These are phyloP conservation scores for Stenodera caucasica DNA, from an alignment of 2,888 invertebrate genomes.

Conservation along the genomic window DNA sequence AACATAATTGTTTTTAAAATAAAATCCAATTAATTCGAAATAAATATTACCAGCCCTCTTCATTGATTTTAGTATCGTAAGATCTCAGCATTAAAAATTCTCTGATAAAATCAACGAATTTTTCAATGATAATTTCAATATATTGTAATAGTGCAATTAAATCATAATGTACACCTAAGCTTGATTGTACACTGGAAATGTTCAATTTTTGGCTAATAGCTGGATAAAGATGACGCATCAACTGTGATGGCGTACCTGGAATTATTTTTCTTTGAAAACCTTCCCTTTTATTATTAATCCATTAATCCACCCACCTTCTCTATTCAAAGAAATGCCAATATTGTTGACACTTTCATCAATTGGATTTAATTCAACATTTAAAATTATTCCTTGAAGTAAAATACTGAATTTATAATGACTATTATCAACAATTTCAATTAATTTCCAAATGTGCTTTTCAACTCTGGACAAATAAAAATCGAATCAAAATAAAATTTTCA, in stretches of 20 bases:
- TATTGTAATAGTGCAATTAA: slow-evolving; percentile 34
- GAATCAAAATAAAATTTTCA: not conserved
- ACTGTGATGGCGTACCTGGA: not conserved
- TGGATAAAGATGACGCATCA: slow-evolving; percentile 9
- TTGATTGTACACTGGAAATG: slow-evolving; percentile 20
- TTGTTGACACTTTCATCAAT: slow-evolving; percentile 18
- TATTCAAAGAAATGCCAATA: slow-evolving; percentile 12
- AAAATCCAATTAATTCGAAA: no score
- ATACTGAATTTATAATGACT: slow-evolving; percentile 24
- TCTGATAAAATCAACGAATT: slow-evolving; percentile 19
- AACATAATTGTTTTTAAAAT: not conserved
- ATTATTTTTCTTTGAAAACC: no score
- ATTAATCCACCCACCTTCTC: slow-evolving; percentile 16
- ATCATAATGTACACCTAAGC: slow-evolving; percentile 31
- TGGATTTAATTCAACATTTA: slow-evolving; percentile 28
- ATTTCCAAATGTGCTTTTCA: slow-evolving; percentile 18
- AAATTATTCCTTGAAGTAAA: slow-evolving; percentile 18
- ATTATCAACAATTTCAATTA: slow-evolving; percentile 16
- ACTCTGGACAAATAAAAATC: slow-evolving; percentile 19
- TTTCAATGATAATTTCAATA: slow-evolving; percentile 27
- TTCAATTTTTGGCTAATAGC: slow-evolving; percentile 27
- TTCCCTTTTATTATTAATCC: no score
- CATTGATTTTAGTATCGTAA: slow-evolving; percentile 24
- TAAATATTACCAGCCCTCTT: slow-evolving; percentile 26
- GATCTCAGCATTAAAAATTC: slow-evolving; percentile 20